Conservation (phyloP, 2,113 vertebrate species). For the Heliornis fulica region DNA sequence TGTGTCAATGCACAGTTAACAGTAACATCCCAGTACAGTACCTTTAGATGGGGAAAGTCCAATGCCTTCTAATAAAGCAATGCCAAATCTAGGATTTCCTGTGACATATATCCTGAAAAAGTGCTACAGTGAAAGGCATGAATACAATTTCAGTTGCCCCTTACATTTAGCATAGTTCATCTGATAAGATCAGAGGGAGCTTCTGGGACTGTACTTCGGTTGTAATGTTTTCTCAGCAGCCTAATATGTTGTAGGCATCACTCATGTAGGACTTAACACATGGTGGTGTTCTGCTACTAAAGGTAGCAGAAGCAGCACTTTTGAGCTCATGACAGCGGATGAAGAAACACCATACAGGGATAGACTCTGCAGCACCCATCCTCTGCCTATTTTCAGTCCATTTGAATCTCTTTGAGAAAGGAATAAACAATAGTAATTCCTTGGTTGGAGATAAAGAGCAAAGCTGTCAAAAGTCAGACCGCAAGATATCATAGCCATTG, state of each 20-base stretch:
- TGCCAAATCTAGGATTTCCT: background rate
- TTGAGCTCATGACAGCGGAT: background rate
- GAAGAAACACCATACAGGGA: background rate
- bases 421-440: background rate
- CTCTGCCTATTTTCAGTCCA: background rate
- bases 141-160: background rate
- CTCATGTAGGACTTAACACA: background rate
- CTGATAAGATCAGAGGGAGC: background rate
- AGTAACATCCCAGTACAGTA: background rate
- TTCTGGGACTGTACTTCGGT: background rate
- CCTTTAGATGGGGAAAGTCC: background rate
- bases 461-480: background rate
- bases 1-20: slow-evolving; percentile 12
- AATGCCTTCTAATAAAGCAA: background rate
- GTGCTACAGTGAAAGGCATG: background rate
- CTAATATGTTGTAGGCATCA: background rate
- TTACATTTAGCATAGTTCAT: background rate
- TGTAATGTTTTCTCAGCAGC: background rate
- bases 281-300: background rate
- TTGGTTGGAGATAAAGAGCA: background rate
- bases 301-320: background rate
- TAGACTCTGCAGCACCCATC: background rate
- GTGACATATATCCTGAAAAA: background rate
- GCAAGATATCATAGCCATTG: background rate
- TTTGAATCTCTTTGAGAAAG: background rate